Evolutionary conservation across 2,113 vertebrate species (phyloP), one percentile per base, ranked within the genome.

Genomic region (Scophthalmus maximus): DNA sequence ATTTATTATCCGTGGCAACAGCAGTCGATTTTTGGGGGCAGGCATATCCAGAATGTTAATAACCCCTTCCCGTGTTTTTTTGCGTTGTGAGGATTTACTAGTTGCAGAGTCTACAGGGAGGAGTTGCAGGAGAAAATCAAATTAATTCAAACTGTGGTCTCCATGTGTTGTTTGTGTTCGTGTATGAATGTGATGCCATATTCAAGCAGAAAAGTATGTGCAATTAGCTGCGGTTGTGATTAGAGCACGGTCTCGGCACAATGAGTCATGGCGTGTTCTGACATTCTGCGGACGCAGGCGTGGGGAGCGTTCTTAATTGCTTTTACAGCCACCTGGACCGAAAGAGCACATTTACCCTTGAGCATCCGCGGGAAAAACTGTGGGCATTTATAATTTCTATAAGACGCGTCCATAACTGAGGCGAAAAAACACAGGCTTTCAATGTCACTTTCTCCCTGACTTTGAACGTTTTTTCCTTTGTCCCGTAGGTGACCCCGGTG

Each of bases 401-500:
- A 46, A 23, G 20, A 59, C 56, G 23, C 32, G 49, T 42, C 14
- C 25, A 34, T 5, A 26, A 18, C 29, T 26, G 8, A 27, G 25
- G 20, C 57, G 4, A 15, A 8, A 26, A 29, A 63, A 40, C 52
- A 18, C 22, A 5, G n/a, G 44, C 4, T 3, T 68, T 71, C 18
- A 11, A 20, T 64, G 14, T 62, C 42, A 30, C 3, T 25, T 32
- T 7, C n/a, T 26, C 29, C 20, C 44, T 74, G 36, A 80, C 14
- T 36, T 27, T 46, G 29, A 2, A 3, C 22, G 15, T 51, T 63
- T 51, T 64, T 17, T 62, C 47, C 12, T 34, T 71, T 50, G 8
- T 38, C 73, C 42, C 8, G 2, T 60, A 99, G 98, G 96, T 99
- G 83, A 94, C 96, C 29, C 98, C 98, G 0, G 94, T 97, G 62